Evolutionary conservation across 2,797 vertebrate genomes (phyloP).

Genomic region (Catamblyrhynchus diadema): DNA sequence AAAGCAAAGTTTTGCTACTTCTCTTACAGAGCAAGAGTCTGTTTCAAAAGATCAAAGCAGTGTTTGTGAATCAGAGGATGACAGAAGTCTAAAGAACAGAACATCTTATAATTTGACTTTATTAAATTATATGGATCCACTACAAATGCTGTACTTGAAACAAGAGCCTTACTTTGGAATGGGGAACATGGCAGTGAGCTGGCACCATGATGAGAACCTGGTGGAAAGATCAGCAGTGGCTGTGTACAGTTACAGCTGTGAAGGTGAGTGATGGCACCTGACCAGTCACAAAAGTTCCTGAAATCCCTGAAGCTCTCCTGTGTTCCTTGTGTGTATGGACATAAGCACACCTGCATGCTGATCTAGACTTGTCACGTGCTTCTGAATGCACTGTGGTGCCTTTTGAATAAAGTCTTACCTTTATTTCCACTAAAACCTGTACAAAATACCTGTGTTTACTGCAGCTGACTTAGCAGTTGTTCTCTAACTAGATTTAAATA

Average conservation of each 20-base stretch:
- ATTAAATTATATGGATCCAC: constrained; percentile 97
- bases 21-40: background rate
- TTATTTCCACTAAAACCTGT: background rate
- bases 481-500: background rate
- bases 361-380: background rate
- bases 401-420: background rate
- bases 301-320: background rate
- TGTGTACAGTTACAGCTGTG: constrained; percentile 92
- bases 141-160: constrained; percentile 88
- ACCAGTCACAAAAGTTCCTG: background rate
- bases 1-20: constrained; percentile 12
- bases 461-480: background rate
- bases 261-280: constrained; percentile 66
- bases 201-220: constrained; percentile 97
- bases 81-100: constrained; percentile 45
- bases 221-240: constrained; percentile 89
- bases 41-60: constrained; percentile 45
- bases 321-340: background rate
- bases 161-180: constrained; percentile 97
- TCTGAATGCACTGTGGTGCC: background rate
- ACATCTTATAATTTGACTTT: constrained; percentile 88
- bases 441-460: background rate
- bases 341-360: background rate
- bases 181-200: constrained; percentile 97
- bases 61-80: background rate